A percentile compares a stretch with the other conserved stretches of the same genome.
phyloP scores from a whole-genome alignment of 2,888 invertebrate genomes.

The Drosophila gaucha region DNA sequence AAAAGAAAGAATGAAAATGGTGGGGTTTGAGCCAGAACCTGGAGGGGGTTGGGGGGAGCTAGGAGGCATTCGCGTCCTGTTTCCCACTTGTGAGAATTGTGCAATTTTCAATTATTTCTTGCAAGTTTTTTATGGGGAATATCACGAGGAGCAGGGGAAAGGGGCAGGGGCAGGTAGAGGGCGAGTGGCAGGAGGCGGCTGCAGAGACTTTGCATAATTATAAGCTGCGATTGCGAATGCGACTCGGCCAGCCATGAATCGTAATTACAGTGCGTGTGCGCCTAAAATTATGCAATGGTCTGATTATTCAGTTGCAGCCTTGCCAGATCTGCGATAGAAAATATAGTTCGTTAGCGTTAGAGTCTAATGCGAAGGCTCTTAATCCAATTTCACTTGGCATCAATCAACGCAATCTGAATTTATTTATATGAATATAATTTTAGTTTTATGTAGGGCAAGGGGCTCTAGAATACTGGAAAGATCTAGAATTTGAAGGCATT shows the following conservation, averaged over 20 bases:
- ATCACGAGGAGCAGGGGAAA: neutral
- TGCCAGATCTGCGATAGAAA: slow-evolving; percentile 7
- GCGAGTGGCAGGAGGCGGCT: neutral
- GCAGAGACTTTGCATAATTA: slow-evolving; percentile 72
- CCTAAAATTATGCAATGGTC: slow-evolving; percentile 75
- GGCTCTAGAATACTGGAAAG: too few relatives aligned
- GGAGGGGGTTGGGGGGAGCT: neutral
- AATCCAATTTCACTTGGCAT: neutral
- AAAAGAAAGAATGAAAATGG: neutral
- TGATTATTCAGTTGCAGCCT: slow-evolving; percentile 60
- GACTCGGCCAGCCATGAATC: slow-evolving; percentile 66
- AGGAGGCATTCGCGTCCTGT: slow-evolving; percentile 46
- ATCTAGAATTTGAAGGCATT: too few relatives aligned
- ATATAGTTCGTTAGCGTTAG: slow-evolving; percentile 15
- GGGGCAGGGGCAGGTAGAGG: neutral
- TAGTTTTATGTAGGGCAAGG: too few relatives aligned
- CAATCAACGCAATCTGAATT: neutral
- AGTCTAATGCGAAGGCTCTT: neutral
- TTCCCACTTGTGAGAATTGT: slow-evolving; percentile 82
- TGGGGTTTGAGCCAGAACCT: neutral
- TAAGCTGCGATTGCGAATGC: slow-evolving; percentile 71
- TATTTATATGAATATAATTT: neutral
- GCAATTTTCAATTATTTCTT: slow-evolving; percentile 83
- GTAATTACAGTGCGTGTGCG: slow-evolving; percentile 65
- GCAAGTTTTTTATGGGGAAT: slow-evolving; percentile 64